phyloP scores from a whole-genome alignment of 1,140 invertebrate genomes.

The Drosophila murphyi region DNA sequence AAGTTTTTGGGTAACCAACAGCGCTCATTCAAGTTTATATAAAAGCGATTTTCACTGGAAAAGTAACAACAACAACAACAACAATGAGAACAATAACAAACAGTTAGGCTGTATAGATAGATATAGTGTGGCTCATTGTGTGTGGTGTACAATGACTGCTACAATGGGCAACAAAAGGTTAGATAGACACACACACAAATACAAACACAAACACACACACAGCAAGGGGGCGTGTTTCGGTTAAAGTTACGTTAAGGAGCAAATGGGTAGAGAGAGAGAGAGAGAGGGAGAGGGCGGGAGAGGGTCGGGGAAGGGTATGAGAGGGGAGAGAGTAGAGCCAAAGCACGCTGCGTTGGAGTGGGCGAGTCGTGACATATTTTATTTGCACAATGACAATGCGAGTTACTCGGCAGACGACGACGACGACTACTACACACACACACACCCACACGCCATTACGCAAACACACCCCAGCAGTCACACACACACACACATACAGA shows the following conservation, averaged over 20 bases:
- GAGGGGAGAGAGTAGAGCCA: conserved; percentile 1
- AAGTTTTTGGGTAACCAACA: conserved; percentile 17
- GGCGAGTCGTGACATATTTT: conserved; percentile 84
- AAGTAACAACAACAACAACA: conserved; percentile 20
- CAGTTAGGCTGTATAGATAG: conserved; percentile 12
- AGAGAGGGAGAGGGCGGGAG: neutral
- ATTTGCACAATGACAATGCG: conserved; percentile 84
- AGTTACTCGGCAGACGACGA: conserved; percentile 63
- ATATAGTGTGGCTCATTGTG: conserved; percentile 67
- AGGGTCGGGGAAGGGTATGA: conserved; percentile 21
- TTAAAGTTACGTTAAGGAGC: conserved; percentile 5
- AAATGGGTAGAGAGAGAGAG: no score
- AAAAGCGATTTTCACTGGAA: conserved; percentile 73
- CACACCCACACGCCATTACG: conserved; percentile 52
- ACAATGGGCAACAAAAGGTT: conserved; percentile 79
- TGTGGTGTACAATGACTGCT: conserved; percentile 54
- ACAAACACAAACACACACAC: conserved; percentile 24
- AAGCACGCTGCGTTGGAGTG: conserved; percentile 44
- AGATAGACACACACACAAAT: conserved; percentile 48
- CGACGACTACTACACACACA: conserved; percentile 61
- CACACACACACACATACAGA: conserved; percentile 25
- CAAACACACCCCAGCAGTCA: neutral
- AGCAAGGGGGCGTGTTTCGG: conserved; percentile 69
- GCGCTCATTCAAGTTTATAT: conserved; percentile 72
- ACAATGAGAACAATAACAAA: neutral